Conservation (phyloP, 2,888 invertebrate species). For the Himalopsyche japonica region DNA sequence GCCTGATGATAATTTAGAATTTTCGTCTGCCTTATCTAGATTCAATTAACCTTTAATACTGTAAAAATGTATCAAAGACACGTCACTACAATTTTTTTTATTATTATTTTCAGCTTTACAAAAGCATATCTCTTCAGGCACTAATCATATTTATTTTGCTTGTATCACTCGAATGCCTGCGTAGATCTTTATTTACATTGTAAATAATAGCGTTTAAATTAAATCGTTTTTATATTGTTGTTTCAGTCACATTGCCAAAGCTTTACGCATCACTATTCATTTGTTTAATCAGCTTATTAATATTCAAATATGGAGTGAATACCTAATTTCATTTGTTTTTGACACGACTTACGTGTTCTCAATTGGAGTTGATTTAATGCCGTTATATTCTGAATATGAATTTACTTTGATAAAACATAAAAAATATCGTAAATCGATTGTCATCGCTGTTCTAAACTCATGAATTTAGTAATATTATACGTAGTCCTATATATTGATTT, state of each 20-base stretch:
- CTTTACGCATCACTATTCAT: not conserved
- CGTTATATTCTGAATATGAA: not conserved
- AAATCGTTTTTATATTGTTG: not conserved
- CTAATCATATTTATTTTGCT: not conserved
- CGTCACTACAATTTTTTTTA: too few relatives aligned
- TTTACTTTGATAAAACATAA: too few relatives aligned
- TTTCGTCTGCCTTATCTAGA: too few relatives aligned
- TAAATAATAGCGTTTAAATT: not conserved
- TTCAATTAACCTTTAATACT: too few relatives aligned
- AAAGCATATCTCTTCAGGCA: too few relatives aligned
- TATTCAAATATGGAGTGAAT: not conserved
- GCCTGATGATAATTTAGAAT: too few relatives aligned
- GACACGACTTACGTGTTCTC: not conserved
- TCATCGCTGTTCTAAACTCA: too few relatives aligned
- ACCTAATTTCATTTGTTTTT: not conserved
- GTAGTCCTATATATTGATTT: too few relatives aligned
- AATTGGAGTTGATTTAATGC: not conserved
- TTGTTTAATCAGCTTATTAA: not conserved
- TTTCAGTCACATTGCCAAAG: not conserved
- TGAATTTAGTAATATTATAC: too few relatives aligned
- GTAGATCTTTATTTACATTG: not conserved
- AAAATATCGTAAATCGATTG: too few relatives aligned
- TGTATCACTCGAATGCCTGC: not conserved
- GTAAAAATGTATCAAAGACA: too few relatives aligned
- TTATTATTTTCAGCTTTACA: too few relatives aligned